phyloP scores from a whole-genome alignment of 1,140 invertebrate species.

The Drosophila lowei region DNA sequence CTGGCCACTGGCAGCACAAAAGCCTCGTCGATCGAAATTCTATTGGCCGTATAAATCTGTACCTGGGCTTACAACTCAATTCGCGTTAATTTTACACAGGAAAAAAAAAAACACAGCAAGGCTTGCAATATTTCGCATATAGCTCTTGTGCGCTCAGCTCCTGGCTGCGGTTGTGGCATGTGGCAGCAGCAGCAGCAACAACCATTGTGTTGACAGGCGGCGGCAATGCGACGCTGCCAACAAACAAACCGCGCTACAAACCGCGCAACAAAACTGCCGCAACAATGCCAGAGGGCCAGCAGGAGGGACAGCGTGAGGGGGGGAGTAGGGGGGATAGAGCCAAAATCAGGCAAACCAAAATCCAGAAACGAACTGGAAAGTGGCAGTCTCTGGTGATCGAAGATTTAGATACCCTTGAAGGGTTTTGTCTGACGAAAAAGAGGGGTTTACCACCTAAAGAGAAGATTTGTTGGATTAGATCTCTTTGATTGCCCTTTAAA shows the following conservation, averaged over 20 bases:
- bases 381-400: too few species aligned
- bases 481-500: too few species aligned
- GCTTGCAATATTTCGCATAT: conserved; percentile 29
- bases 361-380: conserved; percentile 36
- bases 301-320: not conserved
- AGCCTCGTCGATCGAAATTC: conserved; percentile 20
- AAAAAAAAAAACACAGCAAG: not conserved
- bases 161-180: conserved; percentile 30
- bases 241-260: conserved; percentile 77
- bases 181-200: conserved; percentile 9
- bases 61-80: conserved; percentile 62
- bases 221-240: conserved; percentile 72
- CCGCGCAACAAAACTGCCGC: conserved; percentile 60
- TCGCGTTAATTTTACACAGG: conserved; percentile 69
- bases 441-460: too few species aligned
- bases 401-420: too few species aligned
- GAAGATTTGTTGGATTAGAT: too few species aligned
- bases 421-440: too few species aligned
- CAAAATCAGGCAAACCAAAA: conserved; percentile 70
- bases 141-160: conserved; percentile 12
- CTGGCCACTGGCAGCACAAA: conserved; percentile 1
- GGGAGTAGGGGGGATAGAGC: conserved; percentile 6
- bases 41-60: conserved; percentile 61
- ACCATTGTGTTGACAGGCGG: conserved; percentile 74
- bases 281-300: conserved; percentile 52